phyloP scores from a whole-genome alignment of 2,888 invertebrate genomes.

The Scaptomyza reducta region DNA sequence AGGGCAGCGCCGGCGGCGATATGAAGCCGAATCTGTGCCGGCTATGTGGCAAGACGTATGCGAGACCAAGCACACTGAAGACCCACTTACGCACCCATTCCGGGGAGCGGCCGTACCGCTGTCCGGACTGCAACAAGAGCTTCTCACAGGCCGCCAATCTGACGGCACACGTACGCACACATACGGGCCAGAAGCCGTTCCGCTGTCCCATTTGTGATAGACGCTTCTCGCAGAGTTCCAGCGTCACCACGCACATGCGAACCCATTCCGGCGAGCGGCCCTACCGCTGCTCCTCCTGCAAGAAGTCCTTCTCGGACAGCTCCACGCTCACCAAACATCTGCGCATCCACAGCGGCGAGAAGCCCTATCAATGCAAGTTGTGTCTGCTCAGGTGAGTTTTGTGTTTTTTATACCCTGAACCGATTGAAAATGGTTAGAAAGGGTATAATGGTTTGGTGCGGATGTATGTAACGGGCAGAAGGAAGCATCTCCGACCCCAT shows the following conservation, averaged over 20 bases:
- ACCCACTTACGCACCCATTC: conserved; percentile 98
- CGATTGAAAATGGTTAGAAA: too few relatives aligned
- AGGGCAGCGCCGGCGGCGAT: conserved; percentile 85
- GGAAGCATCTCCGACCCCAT: too few relatives aligned
- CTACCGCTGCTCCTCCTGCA: conserved; percentile 97
- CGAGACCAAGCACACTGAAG: conserved; percentile 97
- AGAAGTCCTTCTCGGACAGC: conserved; percentile 99
- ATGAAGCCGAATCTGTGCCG: conserved; percentile 95
- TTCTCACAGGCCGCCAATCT: conserved; percentile 99
- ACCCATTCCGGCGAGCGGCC: conserved; percentile 99
- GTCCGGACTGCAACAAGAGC: conserved; percentile 97
- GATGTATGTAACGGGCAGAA: too few relatives aligned
- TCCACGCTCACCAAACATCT: conserved; percentile 99
- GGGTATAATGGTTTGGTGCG: too few relatives aligned
- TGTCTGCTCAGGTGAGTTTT: conserved; percentile 91
- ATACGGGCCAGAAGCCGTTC: conserved; percentile 99
- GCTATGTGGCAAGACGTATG: conserved; percentile 98
- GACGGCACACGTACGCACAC: conserved; percentile 95
- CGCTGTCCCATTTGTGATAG: conserved; percentile 98
- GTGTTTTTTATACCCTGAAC: too few relatives aligned
- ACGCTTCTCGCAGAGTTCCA: conserved; percentile 97
- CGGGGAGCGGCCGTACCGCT: conserved; percentile 91
- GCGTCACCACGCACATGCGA: conserved; percentile 99
- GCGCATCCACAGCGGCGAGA: conserved; percentile 90
- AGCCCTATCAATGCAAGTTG: conserved; percentile 98